phyloP scores from a whole-genome alignment of 2,113 vertebrate species.

The Piliocolobus tephrosceles region DNA sequence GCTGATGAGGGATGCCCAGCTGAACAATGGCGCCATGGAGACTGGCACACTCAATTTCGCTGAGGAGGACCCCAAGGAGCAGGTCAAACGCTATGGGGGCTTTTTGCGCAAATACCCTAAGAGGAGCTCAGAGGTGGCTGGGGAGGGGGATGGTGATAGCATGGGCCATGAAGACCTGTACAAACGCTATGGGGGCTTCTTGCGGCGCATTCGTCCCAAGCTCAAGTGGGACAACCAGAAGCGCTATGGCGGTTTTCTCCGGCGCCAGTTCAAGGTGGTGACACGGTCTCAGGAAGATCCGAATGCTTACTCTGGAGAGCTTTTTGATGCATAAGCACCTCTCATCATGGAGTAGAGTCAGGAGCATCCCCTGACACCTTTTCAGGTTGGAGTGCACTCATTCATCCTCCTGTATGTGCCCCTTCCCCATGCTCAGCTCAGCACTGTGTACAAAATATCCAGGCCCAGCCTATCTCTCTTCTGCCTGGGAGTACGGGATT shows the following conservation, averaged over 20 bases:
- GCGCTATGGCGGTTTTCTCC: constrained; percentile 94
- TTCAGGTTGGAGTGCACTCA: background rate
- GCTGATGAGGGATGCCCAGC: constrained; percentile 55
- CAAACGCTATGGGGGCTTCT: constrained; percentile 97
- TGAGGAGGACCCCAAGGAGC: constrained; percentile 75
- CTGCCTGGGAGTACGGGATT: background rate
- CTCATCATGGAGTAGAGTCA: background rate
- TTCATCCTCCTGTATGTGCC: too few species aligned
- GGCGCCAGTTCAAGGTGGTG: constrained; percentile 95
- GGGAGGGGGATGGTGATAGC: constrained; percentile 73
- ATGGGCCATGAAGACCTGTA: constrained; percentile 88
- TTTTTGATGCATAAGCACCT: constrained; percentile 83
- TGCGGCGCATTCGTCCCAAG: constrained; percentile 96
- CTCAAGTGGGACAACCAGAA: constrained; percentile 97
- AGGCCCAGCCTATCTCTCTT: background rate
- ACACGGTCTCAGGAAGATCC: constrained; percentile 92
- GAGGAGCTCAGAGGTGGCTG: constrained; percentile 80
- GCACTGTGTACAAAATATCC: background rate
- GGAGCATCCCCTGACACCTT: background rate
- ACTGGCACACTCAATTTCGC: background rate
- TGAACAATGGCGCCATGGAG: background rate
- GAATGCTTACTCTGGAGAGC: constrained; percentile 84
- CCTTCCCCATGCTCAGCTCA: background rate
- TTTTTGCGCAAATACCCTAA: constrained; percentile 92
- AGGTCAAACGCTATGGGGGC: constrained; percentile 90